Conservation (phyloP, 2,888 invertebrate genomes). For the Phengaris arion region DNA sequence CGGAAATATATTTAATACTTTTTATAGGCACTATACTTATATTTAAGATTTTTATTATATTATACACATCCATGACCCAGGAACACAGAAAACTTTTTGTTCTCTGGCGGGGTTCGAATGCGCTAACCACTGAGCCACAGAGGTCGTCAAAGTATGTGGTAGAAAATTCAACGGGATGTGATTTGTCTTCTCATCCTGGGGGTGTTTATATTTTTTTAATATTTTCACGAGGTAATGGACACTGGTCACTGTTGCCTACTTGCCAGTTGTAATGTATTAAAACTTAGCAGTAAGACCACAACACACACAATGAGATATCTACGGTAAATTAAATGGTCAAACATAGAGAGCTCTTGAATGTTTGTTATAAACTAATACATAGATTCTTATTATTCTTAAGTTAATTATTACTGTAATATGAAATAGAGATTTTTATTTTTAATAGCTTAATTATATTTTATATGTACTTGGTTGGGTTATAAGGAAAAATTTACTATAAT, state of each 20-base stretch:
- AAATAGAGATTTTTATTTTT: neutral
- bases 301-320: neutral
- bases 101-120: no score
- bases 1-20: no score
- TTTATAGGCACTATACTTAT: no score
- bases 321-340: neutral
- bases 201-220: no score
- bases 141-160: no score
- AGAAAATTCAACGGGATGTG: no score
- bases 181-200: no score
- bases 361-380: neutral
- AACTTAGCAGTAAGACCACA: neutral
- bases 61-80: no score
- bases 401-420: neutral
- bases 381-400: slow-evolving; percentile 7
- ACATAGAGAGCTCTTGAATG: neutral
- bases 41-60: no score
- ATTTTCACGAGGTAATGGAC: no score
- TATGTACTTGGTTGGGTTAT: neutral
- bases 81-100: no score
- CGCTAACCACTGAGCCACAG: no score
- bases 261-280: neutral
- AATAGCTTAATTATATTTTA: neutral
- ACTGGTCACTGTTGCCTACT: neutral
- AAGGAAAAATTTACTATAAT: neutral